Evolutionary conservation across 2,888 invertebrate genomes (phyloP), one percentile per base, ranked within the genome.

Genomic region (Synanthedon formicaeformis): DNA sequence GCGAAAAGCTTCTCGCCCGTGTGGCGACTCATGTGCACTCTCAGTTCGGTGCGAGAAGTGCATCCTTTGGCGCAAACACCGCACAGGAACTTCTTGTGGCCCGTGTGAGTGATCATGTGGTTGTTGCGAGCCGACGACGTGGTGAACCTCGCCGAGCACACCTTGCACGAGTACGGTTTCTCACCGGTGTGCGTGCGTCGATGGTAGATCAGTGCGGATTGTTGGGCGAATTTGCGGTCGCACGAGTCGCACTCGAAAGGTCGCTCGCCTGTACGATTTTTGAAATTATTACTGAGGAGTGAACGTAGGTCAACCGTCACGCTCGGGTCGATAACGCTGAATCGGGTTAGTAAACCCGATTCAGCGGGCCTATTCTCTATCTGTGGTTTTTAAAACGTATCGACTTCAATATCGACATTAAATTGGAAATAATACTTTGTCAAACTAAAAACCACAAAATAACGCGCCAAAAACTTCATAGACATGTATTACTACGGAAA

Each of bases 181-280:
- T 88, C 88, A 4, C 88, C 88, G 0, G 88, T 88, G 76, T 88
- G 88, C 56, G 86, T 88, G 56, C 88, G 80, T 6, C 78, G 73
- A 72, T 88, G 88, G 73, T 88, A 88, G 66, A 88, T 88, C 27
- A 88, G 70, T 10, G 88, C 88, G 0, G 87, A 87, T 64, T 88
- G 88, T 65, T 88, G 88, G 23, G 88, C 85, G 75, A 88, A 88
- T 55, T 79, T 79, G 12, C 88, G 85, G 58, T 73, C 68, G 67
- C 88, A 88, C 71, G 65, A 84, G 64, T 75, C 75, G 53, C 88
- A 88, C 63, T 85, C 84, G 71, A 75, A 88, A 0, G 88, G 88
- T n/a, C 87, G 81, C 64, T 88, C 88, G 41, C 88, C 88, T 88
- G 60, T 0, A 10, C 34, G 10, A 34, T 34, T 34, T 34, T 10